A percentile compares a stretch with the other conserved stretches of the same genome.
Conservation (phyloP, 2,797 vertebrate genomes). For the Crenuchus spilurus region DNA sequence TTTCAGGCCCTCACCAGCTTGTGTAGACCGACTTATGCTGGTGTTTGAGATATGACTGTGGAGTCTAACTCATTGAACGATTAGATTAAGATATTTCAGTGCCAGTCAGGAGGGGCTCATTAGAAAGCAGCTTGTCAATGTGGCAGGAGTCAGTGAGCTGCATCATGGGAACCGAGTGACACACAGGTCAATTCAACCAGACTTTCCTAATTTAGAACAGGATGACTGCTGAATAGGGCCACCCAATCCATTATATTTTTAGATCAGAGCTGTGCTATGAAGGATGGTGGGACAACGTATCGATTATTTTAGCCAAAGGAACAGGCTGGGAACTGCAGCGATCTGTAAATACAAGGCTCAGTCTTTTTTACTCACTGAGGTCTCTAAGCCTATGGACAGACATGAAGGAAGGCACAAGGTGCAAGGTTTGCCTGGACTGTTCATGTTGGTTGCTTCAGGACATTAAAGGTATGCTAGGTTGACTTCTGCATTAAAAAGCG, state of each 20-base stretch:
- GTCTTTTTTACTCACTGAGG: background rate
- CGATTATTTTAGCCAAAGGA: background rate
- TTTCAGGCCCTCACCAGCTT: too few relatives aligned
- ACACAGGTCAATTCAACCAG: background rate
- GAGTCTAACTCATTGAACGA: background rate
- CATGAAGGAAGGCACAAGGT: background rate
- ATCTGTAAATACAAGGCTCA: background rate
- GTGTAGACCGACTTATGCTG: background rate
- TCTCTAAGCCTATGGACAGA: background rate
- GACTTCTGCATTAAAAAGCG: too few relatives aligned
- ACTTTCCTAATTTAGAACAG: background rate
- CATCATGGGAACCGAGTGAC: background rate
- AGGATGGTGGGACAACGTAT: background rate
- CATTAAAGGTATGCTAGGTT: too few relatives aligned
- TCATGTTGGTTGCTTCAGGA: too few relatives aligned
- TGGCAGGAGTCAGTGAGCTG: conserved; percentile 11
- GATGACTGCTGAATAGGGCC: background rate
- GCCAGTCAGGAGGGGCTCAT: conserved; percentile 18
- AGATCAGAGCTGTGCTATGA: background rate
- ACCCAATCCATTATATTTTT: background rate
- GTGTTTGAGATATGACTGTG: background rate
- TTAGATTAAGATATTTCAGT: conserved; percentile 24
- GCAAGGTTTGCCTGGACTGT: background rate
- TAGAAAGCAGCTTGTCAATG: conserved; percentile 20
- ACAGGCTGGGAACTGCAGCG: background rate